phyloP scores from a whole-genome alignment of 2,113 vertebrate species.

The Clarias batrachus region DNA sequence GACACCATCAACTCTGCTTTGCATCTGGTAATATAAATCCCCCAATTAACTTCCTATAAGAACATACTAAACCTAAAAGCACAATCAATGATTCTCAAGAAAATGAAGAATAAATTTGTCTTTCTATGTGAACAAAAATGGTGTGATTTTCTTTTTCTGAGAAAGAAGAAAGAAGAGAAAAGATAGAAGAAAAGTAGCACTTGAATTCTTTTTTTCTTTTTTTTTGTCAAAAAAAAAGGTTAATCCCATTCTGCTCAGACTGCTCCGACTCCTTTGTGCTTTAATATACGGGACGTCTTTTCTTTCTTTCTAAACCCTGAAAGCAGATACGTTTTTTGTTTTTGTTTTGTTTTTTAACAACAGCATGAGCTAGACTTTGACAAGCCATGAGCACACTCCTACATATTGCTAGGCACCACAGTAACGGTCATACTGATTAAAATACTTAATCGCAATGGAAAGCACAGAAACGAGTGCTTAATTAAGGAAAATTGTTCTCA shows the following conservation, averaged over 20 bases:
- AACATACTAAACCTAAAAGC: background rate
- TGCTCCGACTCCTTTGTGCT: slow-evolving; percentile 10
- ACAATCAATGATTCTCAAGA: background rate
- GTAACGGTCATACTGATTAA: background rate
- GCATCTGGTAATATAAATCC: background rate
- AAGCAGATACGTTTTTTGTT: background rate
- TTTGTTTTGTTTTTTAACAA: background rate
- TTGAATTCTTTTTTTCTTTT: background rate
- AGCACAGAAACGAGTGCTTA: background rate
- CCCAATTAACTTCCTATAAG: background rate
- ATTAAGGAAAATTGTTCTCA: slow-evolving; percentile 7
- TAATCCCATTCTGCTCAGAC: background rate
- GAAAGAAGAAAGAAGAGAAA: background rate
- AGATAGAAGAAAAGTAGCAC: background rate
- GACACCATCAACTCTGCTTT: background rate
- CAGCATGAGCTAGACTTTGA: slow-evolving; percentile 38
- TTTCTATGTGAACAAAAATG: background rate
- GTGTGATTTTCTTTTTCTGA: background rate
- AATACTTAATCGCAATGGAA: background rate
- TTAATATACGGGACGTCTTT: slow-evolving; percentile 32
- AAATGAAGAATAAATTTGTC: background rate
- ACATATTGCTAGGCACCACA: background rate
- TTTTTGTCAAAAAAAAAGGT: background rate
- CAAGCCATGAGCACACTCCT: background rate
- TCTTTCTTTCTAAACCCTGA: slow-evolving; percentile 32